Evolutionary conservation across 2,888 invertebrate genomes (phyloP).

Genomic region (Lordiphosa andalusiaca): DNA sequence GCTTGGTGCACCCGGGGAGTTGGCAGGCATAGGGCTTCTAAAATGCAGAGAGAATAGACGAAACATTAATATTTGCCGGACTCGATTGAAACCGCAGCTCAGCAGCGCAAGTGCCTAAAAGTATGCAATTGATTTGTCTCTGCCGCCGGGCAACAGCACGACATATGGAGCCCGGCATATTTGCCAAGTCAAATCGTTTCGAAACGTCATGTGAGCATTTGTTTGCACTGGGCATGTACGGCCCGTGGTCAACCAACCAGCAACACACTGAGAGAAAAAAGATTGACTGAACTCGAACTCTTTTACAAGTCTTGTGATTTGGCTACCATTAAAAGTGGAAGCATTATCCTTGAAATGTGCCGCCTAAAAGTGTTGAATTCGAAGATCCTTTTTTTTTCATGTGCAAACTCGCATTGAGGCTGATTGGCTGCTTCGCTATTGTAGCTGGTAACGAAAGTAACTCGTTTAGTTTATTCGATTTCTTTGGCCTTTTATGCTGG

Average conservation of each 20-base stretch:
- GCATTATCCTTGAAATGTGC: no score
- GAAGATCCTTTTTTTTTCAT: background rate
- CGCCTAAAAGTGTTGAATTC: background rate
- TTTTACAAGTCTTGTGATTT: no score
- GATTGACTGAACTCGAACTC: no score
- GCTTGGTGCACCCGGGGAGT: constrained; percentile 91
- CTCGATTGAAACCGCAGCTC: constrained; percentile 23
- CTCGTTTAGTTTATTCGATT: constrained; percentile 72
- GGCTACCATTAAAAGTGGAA: background rate
- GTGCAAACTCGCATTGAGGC: constrained; percentile 26
- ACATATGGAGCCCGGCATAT: constrained; percentile 25
- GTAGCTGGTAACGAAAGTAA: constrained; percentile 49
- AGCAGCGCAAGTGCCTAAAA: constrained; percentile 33
- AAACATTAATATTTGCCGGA: constrained; percentile 31
- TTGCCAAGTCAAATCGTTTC: constrained; percentile 54
- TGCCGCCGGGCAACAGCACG: constrained; percentile 6
- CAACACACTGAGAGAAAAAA: constrained; percentile 11
- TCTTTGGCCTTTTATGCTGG: constrained; percentile 28
- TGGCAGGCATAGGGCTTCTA: constrained; percentile 97
- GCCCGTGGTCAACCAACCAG: constrained; percentile 28
- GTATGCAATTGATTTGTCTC: constrained; percentile 51
- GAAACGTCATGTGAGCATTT: constrained; percentile 48
- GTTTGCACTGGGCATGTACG: constrained; percentile 44
- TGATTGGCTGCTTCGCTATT: constrained; percentile 37
- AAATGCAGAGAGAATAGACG: constrained; percentile 50